These are phyloP conservation scores for Hydropsyche tenuis DNA, from an alignment of 1,140 invertebrate species.

Conservation along the genomic window DNA sequence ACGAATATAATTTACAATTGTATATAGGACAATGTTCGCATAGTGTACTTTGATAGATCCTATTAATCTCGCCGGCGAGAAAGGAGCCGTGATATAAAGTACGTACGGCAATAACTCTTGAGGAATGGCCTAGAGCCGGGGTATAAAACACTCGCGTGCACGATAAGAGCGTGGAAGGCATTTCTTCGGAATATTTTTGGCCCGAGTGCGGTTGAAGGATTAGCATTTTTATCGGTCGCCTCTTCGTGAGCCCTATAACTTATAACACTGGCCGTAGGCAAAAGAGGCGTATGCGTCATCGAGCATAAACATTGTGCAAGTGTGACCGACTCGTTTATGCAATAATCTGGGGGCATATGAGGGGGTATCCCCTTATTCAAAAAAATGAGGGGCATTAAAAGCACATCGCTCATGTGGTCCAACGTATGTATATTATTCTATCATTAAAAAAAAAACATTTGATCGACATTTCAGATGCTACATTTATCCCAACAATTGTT, in stretches of 20 bases:
- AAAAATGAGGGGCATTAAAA: conserved; percentile 35
- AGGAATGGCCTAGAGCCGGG: conserved; percentile 24
- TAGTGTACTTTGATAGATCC: neutral
- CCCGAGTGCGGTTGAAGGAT: neutral
- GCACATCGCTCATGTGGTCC: conserved; percentile 30
- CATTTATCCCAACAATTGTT: too few relatives aligned
- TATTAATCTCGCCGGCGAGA: conserved; percentile 12
- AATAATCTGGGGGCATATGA: neutral
- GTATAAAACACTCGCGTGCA: conserved; percentile 31
- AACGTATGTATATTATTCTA: conserved; percentile 37
- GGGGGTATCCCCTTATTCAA: conserved; percentile 2
- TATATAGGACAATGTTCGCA: too few relatives aligned
- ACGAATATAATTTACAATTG: too few relatives aligned
- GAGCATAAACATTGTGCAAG: conserved; percentile 30
- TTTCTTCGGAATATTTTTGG: conserved; percentile 26
- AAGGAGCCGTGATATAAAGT: conserved; percentile 24
- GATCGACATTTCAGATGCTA: too few relatives aligned
- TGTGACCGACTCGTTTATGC: conserved; percentile 27
- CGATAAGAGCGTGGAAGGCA: conserved; percentile 36
- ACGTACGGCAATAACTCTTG: conserved; percentile 33
- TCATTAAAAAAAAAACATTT: too few relatives aligned
- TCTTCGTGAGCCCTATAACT: too few relatives aligned
- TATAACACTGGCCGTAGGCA: too few relatives aligned
- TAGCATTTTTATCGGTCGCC: neutral
- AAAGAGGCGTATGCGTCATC: conserved; percentile 30